phyloP scores from a whole-genome alignment of 2,113 vertebrate species.

The Arothron firmamentum region DNA sequence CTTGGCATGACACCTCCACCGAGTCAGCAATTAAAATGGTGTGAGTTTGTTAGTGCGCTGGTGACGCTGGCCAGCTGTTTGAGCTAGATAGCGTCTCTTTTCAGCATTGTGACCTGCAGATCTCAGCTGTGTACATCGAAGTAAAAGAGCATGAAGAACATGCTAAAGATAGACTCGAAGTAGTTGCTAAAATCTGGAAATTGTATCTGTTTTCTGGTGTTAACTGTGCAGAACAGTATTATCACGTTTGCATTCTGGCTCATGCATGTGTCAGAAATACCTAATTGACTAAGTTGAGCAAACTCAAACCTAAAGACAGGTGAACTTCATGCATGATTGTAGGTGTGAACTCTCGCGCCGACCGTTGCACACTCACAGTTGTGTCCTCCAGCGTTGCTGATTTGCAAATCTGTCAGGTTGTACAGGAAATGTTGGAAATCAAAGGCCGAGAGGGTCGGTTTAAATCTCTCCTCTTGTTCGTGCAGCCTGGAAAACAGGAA shows the following conservation, averaged over 20 bases:
- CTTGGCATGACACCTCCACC: conserved; percentile 15
- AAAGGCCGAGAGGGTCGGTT: conserved; percentile 67
- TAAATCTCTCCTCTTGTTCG: conserved; percentile 71
- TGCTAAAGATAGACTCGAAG: conserved; percentile 29
- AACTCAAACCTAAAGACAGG: too few species aligned
- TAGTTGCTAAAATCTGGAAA: conserved; percentile 38
- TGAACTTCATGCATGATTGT: neutral
- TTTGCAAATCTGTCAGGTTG: conserved; percentile 77
- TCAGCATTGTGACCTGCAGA: conserved; percentile 39
- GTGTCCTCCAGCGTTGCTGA: conserved; percentile 62
- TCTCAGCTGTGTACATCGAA: conserved; percentile 28
- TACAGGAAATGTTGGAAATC: conserved; percentile 83
- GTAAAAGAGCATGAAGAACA: neutral
- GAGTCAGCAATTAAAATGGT: conserved; percentile 55
- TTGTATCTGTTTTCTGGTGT: conserved; percentile 25
- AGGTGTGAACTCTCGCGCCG: neutral
- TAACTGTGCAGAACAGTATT: conserved; percentile 10
- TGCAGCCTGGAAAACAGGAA: conserved; percentile 75
- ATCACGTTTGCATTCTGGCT: too few species aligned
- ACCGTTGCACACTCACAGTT: conserved; percentile 71
- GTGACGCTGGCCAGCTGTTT: conserved; percentile 60
- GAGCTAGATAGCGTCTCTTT: conserved; percentile 41
- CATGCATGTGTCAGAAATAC: too few species aligned
- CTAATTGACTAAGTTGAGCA: too few species aligned
- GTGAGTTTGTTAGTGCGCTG: conserved; percentile 37